Evolutionary conservation across 2,113 vertebrate genomes (phyloP).

Genomic region (Anser brachyrhynchus): DNA sequence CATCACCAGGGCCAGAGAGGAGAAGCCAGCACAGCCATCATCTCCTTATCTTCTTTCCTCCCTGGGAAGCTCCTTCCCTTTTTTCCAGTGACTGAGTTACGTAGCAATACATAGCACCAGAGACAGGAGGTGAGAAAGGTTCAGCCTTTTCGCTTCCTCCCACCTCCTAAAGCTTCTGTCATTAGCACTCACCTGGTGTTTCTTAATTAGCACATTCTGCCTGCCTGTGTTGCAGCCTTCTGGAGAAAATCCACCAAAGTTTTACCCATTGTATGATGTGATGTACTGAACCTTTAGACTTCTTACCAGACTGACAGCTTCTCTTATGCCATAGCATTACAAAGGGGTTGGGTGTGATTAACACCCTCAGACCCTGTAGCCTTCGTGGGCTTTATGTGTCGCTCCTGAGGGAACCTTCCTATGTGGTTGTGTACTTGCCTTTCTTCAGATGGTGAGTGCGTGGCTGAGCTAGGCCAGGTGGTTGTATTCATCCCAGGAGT

Average conservation of each 20-base stretch:
- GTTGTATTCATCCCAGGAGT: not conserved
- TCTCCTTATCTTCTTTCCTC: not conserved
- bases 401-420: not conserved
- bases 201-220: conserved; percentile 10
- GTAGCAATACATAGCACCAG: not conserved
- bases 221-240: not conserved
- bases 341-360: not conserved
- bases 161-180: not conserved
- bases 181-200: not conserved
- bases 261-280: not conserved
- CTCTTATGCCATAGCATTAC: not conserved
- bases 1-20: not conserved
- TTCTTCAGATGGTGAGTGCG: not conserved
- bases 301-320: not conserved
- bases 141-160: not conserved
- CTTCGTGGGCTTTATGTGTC: not conserved
- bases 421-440: not conserved
- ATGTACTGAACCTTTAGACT: not conserved
- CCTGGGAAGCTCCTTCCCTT: not conserved
- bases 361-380: not conserved
- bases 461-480: not conserved
- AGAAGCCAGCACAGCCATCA: not conserved
- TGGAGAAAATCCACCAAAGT: not conserved
- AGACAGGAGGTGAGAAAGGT: not conserved
- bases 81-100: not conserved